Evolutionary conservation across 2,888 invertebrate genomes (phyloP).

Genomic region (Drosophila anomalata): DNA sequence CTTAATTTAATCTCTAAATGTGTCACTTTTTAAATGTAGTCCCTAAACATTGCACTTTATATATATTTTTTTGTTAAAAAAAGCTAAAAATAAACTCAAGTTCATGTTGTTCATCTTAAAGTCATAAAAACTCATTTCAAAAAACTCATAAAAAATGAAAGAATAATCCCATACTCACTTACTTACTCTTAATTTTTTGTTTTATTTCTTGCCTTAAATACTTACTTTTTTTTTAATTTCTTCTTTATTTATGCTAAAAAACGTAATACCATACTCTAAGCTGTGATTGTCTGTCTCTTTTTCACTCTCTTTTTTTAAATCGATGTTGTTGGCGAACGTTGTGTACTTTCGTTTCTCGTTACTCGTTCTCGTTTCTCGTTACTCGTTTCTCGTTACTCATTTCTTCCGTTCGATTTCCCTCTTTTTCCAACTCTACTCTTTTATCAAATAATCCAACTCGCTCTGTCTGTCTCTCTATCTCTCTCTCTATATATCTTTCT

Average conservation of each 20-base stretch:
- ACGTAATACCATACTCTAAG: conserved; percentile 6
- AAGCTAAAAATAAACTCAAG: neutral
- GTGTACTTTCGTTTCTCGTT: conserved; percentile 23
- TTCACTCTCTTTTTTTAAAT: conserved; percentile 16
- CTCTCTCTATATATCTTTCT: conserved; percentile 37
- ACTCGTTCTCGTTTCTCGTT: conserved; percentile 2
- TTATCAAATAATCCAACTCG: conserved; percentile 1
- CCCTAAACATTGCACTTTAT: neutral
- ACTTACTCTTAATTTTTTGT: conserved; percentile 26
- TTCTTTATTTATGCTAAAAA: neutral
- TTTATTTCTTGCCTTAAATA: neutral
- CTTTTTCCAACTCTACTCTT: conserved; percentile 42
- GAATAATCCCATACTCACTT: conserved; percentile 54
- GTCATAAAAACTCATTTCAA: neutral
- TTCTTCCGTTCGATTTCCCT: neutral
- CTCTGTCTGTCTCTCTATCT: conserved; percentile 9
- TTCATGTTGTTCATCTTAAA: neutral
- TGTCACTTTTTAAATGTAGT: neutral
- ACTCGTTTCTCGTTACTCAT: neutral
- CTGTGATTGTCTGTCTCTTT: conserved; percentile 12
- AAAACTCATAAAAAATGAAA: neutral
- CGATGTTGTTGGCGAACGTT: conserved; percentile 27
- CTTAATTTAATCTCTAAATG: neutral
- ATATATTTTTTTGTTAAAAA: neutral
- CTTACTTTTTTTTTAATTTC: neutral